phyloP scores from a whole-genome alignment of 2,888 invertebrate genomes.

The Pollenia amentaria region DNA sequence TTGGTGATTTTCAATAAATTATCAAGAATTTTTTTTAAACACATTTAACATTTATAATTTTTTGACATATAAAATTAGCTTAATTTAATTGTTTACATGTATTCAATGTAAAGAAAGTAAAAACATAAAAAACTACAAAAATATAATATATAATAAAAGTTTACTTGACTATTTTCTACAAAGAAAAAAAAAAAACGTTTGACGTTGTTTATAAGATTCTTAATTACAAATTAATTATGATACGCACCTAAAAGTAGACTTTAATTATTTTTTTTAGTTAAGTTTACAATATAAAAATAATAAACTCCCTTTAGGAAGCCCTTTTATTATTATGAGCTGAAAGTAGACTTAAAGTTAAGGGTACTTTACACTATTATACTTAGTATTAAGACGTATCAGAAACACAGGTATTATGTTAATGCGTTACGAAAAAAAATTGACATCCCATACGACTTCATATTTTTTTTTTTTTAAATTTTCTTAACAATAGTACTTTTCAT shows the following conservation, averaged over 20 bases:
- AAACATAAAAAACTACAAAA: constrained; percentile 27
- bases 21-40: constrained; percentile 39
- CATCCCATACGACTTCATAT: too few species aligned
- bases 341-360: background rate
- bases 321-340: background rate
- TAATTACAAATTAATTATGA: constrained; percentile 10
- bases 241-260: background rate
- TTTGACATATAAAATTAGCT: constrained; percentile 27
- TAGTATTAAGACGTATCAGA: too few species aligned
- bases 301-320: background rate
- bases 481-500: too few species aligned
- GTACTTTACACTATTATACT: background rate
- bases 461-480: too few species aligned
- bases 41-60: constrained; percentile 61
- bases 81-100: background rate
- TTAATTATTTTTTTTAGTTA: background rate
- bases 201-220: background rate
- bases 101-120: constrained; percentile 19
- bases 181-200: constrained; percentile 16
- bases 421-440: too few species aligned
- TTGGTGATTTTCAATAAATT: background rate
- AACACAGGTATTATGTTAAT: too few species aligned
- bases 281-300: background rate
- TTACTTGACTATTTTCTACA: background rate
- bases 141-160: background rate